Base-by-base conservation (phyloP, 92 coral and sea anemone species). In the Phenganax stokvisi region DNA sequence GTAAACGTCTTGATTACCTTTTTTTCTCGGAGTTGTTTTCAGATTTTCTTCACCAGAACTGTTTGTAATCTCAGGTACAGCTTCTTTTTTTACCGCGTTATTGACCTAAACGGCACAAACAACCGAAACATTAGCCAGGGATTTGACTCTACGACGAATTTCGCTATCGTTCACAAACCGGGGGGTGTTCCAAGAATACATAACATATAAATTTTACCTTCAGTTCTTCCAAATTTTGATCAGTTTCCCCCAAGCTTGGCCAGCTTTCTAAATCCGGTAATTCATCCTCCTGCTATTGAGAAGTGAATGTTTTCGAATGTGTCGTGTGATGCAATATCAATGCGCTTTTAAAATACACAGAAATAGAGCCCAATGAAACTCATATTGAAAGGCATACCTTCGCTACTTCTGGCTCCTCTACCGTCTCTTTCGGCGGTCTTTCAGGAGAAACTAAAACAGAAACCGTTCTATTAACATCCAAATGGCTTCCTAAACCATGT, bases 231-330 rank as follows among this genome's bases (percentile, higher is more conserved):
- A 71, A 13, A 47, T 62, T 77, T 77, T 58, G 81, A 77, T 29
- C 66, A 25, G 89, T 86, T 86, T 94, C 98, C 15, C 98, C 97
- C 12, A 93, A 97, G 52, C 91, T 92, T 17, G 98, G 98, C 98
- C 98, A 94, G 90, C 92, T 94, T 52, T 97, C 90, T 6, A 92
- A 86, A 67, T 94, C 98, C 51, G 92, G 80, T 79, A 94, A 92
- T 81, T 94, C 93, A 55, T 89, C 87, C 55, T 97, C 97, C 96
- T 92, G 67, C 56, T 59, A 28, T 17, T 10, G 44, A 62, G 44
- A 58, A 77, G 12, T 8, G 54, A 51, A 54, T 25, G 59, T 17
- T 73, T 11, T 12, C 6, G 11, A 56, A 73, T n/a, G 16, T 16
- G 77, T 53, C 54, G 59, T 52, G 27, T 56, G n/a, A 20, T 29